Evolutionary conservation across 2,797 vertebrate species (phyloP), one percentile per base, ranked within the genome.

Genomic region (Threskiornis aethiopicus): DNA sequence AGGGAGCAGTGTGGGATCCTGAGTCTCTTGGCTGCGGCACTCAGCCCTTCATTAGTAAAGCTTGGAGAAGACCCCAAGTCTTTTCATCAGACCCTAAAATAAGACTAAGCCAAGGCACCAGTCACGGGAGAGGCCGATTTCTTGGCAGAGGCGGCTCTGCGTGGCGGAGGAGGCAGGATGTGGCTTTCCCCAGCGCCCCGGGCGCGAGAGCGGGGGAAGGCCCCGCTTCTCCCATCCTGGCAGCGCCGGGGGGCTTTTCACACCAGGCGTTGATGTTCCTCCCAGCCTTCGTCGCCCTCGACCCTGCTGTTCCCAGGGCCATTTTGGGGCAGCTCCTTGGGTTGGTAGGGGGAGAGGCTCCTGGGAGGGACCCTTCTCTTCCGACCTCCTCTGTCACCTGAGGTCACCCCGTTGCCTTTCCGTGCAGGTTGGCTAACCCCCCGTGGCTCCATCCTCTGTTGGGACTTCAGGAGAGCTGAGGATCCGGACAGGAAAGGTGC

Each of bases 11-110:
- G n/a, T 11, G 70, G 58, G 67, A 88, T 54, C 59, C 66, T 3
- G 1, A 54, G 24, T 3, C n/a, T 65, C 85, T 91, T 94, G 93
- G 91, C 91, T 44, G 31, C 46, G 87, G 14, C 25, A 0, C 83
- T 82, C 72, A 75, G 80, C 61, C 67, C 61, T 88, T 71, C 39
- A 25, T 71, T 51, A 58, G 79, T 9, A 81, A 79, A 65, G 80
- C 90, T 94, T 96, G 94, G 96, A 96, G 95, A 61, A 89, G 80
- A 71, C 93, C 90, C 93, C 92, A 89, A 3, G 3, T 21, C 77
- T 94, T 95, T 93, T 90, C 86, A 70, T 72, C 83, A 94, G 69
- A 54, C 90, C 95, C 90, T 90, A 87, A 92, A 94, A 81, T 69
- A 86, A 93, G 69, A 37, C 7, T 5, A 69, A 92, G 8, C 46